Evolutionary conservation across 2,797 vertebrate genomes (phyloP).

Genomic region (Darevskia mixta): DNA sequence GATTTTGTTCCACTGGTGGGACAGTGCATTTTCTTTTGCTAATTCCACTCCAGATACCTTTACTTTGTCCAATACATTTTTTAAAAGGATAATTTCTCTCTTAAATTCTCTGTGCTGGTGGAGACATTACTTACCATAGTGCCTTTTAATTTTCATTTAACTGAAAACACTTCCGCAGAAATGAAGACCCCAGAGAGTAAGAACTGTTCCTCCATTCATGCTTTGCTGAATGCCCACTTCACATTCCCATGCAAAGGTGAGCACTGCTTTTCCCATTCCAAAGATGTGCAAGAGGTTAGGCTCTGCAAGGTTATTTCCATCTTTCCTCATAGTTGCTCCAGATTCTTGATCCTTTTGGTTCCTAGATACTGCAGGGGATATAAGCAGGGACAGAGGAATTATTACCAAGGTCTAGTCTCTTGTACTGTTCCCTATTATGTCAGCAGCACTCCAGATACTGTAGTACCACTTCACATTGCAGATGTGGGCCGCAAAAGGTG

Average conservation of each 20-base stretch:
- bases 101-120: background rate
- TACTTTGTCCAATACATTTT: slow-evolving; percentile 29
- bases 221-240: background rate
- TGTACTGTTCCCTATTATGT: background rate
- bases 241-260: background rate
- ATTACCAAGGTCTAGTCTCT: background rate
- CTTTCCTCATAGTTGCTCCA: background rate
- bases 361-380: too few species aligned
- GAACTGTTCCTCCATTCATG: background rate
- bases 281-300: background rate
- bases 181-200: background rate
- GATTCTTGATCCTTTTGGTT: too few species aligned
- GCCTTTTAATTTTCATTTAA: slow-evolving; percentile 27
- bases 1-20: slow-evolving; percentile 35
- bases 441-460: too few species aligned
- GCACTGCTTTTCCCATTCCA: background rate
- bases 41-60: slow-evolving; percentile 25
- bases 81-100: background rate
- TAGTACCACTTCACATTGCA: background rate
- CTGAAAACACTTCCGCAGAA: background rate
- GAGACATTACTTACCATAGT: background rate
- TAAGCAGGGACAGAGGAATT: background rate
- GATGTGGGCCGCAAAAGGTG: background rate
- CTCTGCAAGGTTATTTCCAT: background rate
- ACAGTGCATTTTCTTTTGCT: slow-evolving; percentile 34